Conservation (phyloP, 2,888 invertebrate genomes). For the Eumerus sabulonum region DNA sequence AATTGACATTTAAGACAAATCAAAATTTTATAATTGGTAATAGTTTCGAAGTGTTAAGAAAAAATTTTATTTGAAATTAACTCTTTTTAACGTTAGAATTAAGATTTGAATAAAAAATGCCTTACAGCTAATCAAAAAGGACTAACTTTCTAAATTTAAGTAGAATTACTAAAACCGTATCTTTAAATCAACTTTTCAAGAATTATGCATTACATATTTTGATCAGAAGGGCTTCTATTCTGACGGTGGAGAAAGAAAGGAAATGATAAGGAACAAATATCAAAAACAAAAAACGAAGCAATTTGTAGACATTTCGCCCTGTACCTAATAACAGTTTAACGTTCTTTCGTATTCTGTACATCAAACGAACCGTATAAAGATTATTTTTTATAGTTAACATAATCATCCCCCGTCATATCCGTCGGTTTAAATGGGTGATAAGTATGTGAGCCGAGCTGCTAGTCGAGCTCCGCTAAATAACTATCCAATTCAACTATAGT, state of each 20-base stretch:
- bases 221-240: too few relatives aligned
- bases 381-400: constrained; percentile 56
- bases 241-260: too few relatives aligned
- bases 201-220: too few relatives aligned
- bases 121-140: constrained; percentile 66
- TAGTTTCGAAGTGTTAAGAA: constrained; percentile 6
- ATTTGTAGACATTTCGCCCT: constrained; percentile 52
- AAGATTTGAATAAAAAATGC: constrained; percentile 44
- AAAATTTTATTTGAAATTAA: constrained; percentile 33
- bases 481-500: constrained; percentile 9
- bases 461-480: constrained; percentile 23
- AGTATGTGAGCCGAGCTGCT: neutral
- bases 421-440: constrained; percentile 1
- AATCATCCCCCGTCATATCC: neutral
- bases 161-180: constrained; percentile 11
- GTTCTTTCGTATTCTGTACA: constrained; percentile 61
- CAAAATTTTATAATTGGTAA: constrained; percentile 1
- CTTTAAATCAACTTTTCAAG: constrained; percentile 28
- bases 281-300: constrained; percentile 18
- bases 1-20: neutral
- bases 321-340: constrained; percentile 33
- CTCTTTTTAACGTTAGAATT: constrained; percentile 27
- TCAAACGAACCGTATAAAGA: constrained; percentile 43
- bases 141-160: constrained; percentile 59
- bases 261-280: constrained; percentile 12